phyloP scores from a whole-genome alignment of 2,888 invertebrate genomes.

The Drosophila macrospina region DNA sequence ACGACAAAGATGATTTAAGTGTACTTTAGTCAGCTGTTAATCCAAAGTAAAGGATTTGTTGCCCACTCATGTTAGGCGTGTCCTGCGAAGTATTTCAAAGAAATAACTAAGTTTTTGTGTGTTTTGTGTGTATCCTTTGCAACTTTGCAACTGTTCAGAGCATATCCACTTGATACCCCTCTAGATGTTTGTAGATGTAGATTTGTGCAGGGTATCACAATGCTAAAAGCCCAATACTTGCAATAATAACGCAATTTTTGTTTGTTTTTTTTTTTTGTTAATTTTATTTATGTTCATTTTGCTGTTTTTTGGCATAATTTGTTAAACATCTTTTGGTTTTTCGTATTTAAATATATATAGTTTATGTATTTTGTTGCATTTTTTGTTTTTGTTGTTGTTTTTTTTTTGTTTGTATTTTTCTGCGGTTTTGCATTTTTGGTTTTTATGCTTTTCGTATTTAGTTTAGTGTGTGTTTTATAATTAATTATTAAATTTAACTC shows the following conservation, averaged over 20 bases:
- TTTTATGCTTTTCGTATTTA: slow-evolving; percentile 47
- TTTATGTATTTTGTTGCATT: slow-evolving; percentile 58
- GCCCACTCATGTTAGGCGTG: too few relatives aligned
- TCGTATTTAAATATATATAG: slow-evolving; percentile 74
- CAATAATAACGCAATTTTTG: background rate
- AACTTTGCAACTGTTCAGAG: too few relatives aligned
- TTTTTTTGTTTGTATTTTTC: slow-evolving; percentile 38
- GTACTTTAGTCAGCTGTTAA: too few relatives aligned
- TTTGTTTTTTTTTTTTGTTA: slow-evolving; percentile 49
- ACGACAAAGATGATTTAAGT: too few relatives aligned
- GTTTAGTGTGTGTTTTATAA: slow-evolving; percentile 56
- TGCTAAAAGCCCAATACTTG: background rate
- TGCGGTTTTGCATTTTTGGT: slow-evolving; percentile 47
- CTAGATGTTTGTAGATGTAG: too few relatives aligned
- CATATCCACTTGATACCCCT: too few relatives aligned
- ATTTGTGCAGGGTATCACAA: too few relatives aligned
- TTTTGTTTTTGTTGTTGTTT: slow-evolving; percentile 22
- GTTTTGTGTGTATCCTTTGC: too few relatives aligned
- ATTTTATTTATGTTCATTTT: slow-evolving; percentile 75
- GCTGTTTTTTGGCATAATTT: slow-evolving; percentile 71
- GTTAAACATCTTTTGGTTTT: slow-evolving; percentile 67
- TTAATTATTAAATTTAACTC: slow-evolving; percentile 71
- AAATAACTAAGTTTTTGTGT: too few relatives aligned
- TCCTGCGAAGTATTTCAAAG: too few relatives aligned
- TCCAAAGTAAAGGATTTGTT: too few relatives aligned